Evolutionary conservation across 2,113 vertebrate species (phyloP).

Genomic region (Trinectes maculatus): DNA sequence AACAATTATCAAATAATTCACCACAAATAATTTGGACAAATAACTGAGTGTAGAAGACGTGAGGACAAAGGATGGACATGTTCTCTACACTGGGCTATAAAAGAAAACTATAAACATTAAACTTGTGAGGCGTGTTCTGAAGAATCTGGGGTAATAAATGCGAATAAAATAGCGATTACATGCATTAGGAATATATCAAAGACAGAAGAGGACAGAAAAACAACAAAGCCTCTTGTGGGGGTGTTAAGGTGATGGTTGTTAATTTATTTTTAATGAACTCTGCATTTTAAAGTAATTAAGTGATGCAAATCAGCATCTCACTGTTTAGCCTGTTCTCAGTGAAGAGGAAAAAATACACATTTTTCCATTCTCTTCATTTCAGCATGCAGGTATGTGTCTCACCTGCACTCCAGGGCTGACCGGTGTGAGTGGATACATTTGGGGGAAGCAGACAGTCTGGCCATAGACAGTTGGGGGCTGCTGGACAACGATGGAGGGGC

Average conservation of each 20-base stretch:
- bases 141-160: constrained; percentile 2
- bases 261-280: too few relatives aligned
- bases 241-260: not conserved
- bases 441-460: constrained; percentile 95
- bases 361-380: not conserved
- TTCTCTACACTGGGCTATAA: not conserved
- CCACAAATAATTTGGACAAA: not conserved
- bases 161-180: not conserved
- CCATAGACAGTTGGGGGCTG: constrained; percentile 93
- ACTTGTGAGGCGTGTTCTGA: not conserved
- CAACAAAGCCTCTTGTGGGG: not conserved
- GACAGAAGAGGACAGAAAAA: not conserved
- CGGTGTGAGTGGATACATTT: constrained; percentile 96
- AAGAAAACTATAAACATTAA: not conserved
- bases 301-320: not conserved
- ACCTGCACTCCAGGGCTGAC: constrained; percentile 99
- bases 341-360: not conserved
- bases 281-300: constrained; percentile 3
- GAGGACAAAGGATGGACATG: not conserved
- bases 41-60: constrained; percentile 6
- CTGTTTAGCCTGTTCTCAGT: not conserved
- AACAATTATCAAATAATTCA: constrained; percentile 15
- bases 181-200: constrained; percentile 11
- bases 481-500: constrained; percentile 96
- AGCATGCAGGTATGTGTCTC: constrained; percentile 52